Evolutionary conservation across 2,888 invertebrate genomes (phyloP).

Genomic region (Cryptocephalus primarius): DNA sequence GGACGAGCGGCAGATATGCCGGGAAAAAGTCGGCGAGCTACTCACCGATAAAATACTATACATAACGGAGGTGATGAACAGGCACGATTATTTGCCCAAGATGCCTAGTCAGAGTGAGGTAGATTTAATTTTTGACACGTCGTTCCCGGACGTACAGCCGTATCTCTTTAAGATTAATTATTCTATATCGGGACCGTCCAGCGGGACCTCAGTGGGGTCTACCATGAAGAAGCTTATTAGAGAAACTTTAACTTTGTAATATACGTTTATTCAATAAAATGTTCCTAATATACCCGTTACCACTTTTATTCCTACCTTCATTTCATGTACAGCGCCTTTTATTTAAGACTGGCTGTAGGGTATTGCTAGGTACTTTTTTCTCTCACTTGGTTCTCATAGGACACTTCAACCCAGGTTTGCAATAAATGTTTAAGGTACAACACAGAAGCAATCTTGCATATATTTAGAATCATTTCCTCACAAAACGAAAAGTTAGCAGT

Average conservation of each 20-base stretch:
- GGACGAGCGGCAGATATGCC: slow-evolving; percentile 74
- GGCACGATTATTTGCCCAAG: slow-evolving; percentile 92
- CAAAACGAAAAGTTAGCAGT: no score
- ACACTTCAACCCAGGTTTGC: no score
- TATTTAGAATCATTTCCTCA: no score
- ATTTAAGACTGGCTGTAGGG: background rate
- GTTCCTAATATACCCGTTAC: background rate
- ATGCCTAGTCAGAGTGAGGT: slow-evolving; percentile 88
- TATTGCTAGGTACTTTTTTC: no score
- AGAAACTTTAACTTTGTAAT: slow-evolving; percentile 69
- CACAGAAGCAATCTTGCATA: no score
- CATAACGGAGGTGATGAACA: slow-evolving; percentile 91
- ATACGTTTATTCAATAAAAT: slow-evolving; percentile 1
- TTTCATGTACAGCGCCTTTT: background rate
- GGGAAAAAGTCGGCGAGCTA: slow-evolving; percentile 79
- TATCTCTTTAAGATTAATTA: slow-evolving; percentile 90
- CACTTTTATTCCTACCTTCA: no score
- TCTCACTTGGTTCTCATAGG: no score
- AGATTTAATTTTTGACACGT: slow-evolving; percentile 89
- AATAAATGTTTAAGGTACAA: no score
- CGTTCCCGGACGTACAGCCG: slow-evolving; percentile 88
- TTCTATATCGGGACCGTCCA: slow-evolving; percentile 66
- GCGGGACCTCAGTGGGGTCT: slow-evolving; percentile 66
- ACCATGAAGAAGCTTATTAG: slow-evolving; percentile 84
- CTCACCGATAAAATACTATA: slow-evolving; percentile 89